Evolutionary conservation across 64 coral and sea anemone species (phyloP).

Genomic region (Montipora foliosa): DNA sequence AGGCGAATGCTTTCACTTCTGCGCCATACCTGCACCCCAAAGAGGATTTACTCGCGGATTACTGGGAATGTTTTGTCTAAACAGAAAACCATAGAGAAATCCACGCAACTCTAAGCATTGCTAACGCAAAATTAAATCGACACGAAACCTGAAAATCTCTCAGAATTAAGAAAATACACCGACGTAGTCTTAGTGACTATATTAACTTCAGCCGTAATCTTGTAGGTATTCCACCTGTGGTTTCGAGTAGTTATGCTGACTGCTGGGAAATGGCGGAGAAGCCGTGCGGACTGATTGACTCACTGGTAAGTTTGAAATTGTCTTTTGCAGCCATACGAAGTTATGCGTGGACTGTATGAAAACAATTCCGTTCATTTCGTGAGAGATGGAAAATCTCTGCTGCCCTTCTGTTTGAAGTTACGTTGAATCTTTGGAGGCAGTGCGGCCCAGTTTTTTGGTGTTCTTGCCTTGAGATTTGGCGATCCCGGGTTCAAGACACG

Average conservation of each 20-base stretch:
- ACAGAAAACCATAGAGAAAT: too few relatives aligned
- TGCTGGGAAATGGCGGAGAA: slow-evolving; percentile 53
- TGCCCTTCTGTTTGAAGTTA: too few relatives aligned
- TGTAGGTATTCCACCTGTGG: slow-evolving; percentile 31
- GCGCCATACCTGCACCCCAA: too few relatives aligned
- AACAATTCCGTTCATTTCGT: neutral
- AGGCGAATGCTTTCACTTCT: too few relatives aligned
- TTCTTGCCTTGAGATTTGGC: too few relatives aligned
- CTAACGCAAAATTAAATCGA: neutral
- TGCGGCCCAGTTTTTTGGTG: too few relatives aligned
- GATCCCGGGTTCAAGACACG: too few relatives aligned
- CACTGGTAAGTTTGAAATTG: slow-evolving; percentile 40
- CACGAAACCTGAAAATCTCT: neutral
- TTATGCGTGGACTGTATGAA: neutral
- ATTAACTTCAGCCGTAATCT: neutral
- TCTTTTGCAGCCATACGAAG: neutral
- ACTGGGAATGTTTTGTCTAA: too few relatives aligned
- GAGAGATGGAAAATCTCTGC: neutral
- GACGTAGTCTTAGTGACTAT: neutral
- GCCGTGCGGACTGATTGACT: slow-evolving; percentile 83
- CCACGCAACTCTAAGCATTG: too few relatives aligned
- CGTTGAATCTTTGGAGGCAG: too few relatives aligned
- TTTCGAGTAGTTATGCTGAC: slow-evolving; percentile 50
- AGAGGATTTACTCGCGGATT: too few relatives aligned
- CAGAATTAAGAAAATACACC: neutral